Conservation (phyloP, 2,888 invertebrate species). For the Xylota segnis region DNA sequence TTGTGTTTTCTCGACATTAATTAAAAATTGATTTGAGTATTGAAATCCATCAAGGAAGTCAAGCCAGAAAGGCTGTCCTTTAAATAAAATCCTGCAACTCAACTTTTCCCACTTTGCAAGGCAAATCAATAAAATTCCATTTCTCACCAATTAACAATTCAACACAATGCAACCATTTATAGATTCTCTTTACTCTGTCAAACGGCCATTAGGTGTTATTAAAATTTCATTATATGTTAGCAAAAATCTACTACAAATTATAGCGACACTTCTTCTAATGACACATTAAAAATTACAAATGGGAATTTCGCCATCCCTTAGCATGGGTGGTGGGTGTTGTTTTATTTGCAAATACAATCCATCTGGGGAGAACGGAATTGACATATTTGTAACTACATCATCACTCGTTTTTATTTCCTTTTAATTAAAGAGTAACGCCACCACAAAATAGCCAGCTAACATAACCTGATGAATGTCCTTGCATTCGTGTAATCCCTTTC, state of each 20-base stretch:
- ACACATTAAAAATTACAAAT: slow-evolving; percentile 45
- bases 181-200: not conserved
- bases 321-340: not conserved
- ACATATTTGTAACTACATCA: not conserved
- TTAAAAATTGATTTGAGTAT: not conserved
- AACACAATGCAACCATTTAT: slow-evolving; percentile 6
- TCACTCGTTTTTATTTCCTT: slow-evolving; percentile 34
- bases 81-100: not conserved
- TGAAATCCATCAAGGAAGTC: not conserved
- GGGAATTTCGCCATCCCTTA: slow-evolving; percentile 38
- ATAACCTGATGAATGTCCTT: slow-evolving; percentile 2
- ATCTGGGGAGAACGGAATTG: not conserved
- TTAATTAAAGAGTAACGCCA: slow-evolving; percentile 44
- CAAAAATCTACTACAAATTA: not conserved
- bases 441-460: slow-evolving; percentile 6
- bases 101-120: not conserved
- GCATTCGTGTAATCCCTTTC: slow-evolving; percentile 11
- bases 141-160: slow-evolving; percentile 14
- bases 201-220: slow-evolving; percentile 50
- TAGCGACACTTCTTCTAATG: not conserved
- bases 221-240: slow-evolving; percentile 52
- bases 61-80: not conserved
- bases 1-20: not conserved
- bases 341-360: not conserved
- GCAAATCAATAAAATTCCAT: slow-evolving; percentile 13